phyloP scores from a whole-genome alignment of 2,888 invertebrate genomes.

The Amphimallon solstitiale region DNA sequence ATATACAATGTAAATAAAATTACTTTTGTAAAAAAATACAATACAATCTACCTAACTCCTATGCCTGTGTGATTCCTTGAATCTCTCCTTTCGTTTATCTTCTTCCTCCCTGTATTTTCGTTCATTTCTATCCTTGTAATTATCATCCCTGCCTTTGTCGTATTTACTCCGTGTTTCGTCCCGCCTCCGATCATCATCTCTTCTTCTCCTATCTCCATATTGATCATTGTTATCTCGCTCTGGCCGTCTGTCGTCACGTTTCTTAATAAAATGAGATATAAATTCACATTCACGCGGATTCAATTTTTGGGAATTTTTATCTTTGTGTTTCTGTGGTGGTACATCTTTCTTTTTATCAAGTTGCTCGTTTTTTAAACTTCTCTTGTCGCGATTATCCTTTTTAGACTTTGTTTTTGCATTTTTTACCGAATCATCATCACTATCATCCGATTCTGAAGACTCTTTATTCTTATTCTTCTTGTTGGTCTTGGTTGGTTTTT shows the following conservation, averaged over 20 bases:
- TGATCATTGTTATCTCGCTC: slow-evolving; percentile 36
- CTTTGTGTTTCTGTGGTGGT: slow-evolving; percentile 39
- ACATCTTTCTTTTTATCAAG: slow-evolving; percentile 15
- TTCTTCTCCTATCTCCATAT: slow-evolving; percentile 33
- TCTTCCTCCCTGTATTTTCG: slow-evolving; percentile 24
- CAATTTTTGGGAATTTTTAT: slow-evolving; percentile 35
- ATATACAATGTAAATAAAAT: slow-evolving; percentile 16
- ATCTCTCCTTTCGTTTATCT: slow-evolving; percentile 18
- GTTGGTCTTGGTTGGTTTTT: slow-evolving; percentile 46
- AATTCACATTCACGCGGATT: slow-evolving; percentile 36
- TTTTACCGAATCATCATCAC: neutral
- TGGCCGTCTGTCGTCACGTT: slow-evolving; percentile 21
- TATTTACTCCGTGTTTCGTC: slow-evolving; percentile 31
- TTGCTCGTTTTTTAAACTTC: slow-evolving; percentile 27
- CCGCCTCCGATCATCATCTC: slow-evolving; percentile 17
- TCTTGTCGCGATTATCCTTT: slow-evolving; percentile 23
- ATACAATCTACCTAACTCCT: slow-evolving; percentile 7
- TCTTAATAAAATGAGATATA: slow-evolving; percentile 29
- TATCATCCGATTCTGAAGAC: slow-evolving; percentile 35
- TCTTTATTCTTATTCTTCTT: slow-evolving; percentile 40
- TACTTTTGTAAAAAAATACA: slow-evolving; percentile 23
- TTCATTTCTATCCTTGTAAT: slow-evolving; percentile 29
- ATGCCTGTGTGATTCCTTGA: slow-evolving; percentile 17
- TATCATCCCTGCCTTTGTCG: slow-evolving; percentile 36
- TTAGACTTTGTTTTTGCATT: slow-evolving; percentile 44